phyloP scores from a whole-genome alignment of 1,140 invertebrate genomes.

The Octopus sinensis region DNA sequence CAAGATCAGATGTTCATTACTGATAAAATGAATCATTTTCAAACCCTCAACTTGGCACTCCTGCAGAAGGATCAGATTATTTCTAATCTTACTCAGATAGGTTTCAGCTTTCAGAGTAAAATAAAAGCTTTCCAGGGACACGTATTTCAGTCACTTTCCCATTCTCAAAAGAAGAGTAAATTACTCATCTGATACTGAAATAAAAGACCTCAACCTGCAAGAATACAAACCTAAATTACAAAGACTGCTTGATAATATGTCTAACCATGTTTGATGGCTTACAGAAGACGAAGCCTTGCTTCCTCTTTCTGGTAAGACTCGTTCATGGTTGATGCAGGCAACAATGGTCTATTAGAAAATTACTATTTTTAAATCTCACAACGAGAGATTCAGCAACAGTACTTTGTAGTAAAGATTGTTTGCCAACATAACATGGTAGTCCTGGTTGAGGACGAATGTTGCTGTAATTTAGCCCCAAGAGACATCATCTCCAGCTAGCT shows the following conservation, averaged over 20 bases:
- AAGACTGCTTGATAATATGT: slow-evolving; percentile 5
- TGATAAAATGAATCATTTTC: not conserved
- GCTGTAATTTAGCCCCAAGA: too few species aligned
- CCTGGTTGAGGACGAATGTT: too few species aligned
- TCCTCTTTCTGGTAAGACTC: not conserved
- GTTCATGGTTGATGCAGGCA: slow-evolving; percentile 4
- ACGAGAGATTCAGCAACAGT: too few species aligned
- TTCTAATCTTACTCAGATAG: slow-evolving; percentile 4
- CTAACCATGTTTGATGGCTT: slow-evolving; percentile 1
- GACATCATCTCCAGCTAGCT: too few species aligned
- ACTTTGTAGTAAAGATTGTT: too few species aligned
- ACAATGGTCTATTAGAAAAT: too few species aligned
- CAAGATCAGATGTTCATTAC: not conserved
- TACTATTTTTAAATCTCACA: too few species aligned
- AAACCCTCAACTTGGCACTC: slow-evolving; percentile 7
- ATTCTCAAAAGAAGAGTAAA: slow-evolving; percentile 1
- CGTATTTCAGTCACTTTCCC: not conserved
- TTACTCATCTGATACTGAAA: not conserved
- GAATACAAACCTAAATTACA: slow-evolving; percentile 1
- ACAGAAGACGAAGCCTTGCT: slow-evolving; percentile 2
- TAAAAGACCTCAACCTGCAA: not conserved
- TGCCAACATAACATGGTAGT: too few species aligned
- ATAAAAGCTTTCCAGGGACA: not conserved
- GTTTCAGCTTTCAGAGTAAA: slow-evolving; percentile 4
- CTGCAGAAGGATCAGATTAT: slow-evolving; percentile 1